phyloP scores from a whole-genome alignment of 1,140 invertebrate genomes.

The Pseudomyrmex pallidus region DNA sequence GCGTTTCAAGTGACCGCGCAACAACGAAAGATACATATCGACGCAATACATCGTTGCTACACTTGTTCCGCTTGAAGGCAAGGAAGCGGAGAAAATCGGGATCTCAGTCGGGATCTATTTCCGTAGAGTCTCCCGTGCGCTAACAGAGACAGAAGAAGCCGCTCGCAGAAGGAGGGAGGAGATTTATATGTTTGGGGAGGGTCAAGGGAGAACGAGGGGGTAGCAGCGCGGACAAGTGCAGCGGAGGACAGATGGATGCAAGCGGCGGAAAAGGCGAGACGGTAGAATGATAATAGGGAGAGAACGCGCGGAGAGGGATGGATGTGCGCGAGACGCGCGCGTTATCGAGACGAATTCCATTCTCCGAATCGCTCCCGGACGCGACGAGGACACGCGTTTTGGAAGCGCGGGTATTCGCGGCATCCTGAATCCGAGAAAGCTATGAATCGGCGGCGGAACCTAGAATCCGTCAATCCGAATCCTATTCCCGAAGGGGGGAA shows the following conservation, averaged over 20 bases:
- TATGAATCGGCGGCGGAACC: constrained; percentile 12
- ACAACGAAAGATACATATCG: too few species aligned
- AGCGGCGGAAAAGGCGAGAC: constrained; percentile 34
- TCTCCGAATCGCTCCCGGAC: constrained; percentile 52
- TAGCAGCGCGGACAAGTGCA: constrained; percentile 78
- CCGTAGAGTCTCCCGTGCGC: constrained; percentile 60
- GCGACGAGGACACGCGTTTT: constrained; percentile 33
- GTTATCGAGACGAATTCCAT: constrained; percentile 51
- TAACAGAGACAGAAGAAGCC: constrained; percentile 51
- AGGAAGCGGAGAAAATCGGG: constrained; percentile 47
- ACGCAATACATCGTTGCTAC: constrained; percentile 50
- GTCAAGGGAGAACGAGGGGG: constrained; percentile 79
- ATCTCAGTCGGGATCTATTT: constrained; percentile 69
- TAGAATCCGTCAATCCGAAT: constrained; percentile 27
- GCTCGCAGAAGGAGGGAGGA: constrained; percentile 39
- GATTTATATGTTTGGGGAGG: constrained; percentile 81
- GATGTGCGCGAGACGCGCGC: constrained; percentile 48
- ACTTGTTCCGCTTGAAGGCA: constrained; percentile 64
- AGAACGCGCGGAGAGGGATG: not conserved
- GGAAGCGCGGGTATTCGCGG: constrained; percentile 30
- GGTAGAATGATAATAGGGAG: not conserved
- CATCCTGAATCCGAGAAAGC: constrained; percentile 41
- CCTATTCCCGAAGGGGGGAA: not conserved
- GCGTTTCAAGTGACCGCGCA: not conserved
- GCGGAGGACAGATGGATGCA: constrained; percentile 74